Percentiles rank a stretch among this genome's conserved stretches.
Evolutionary conservation across 2,113 vertebrate genomes (phyloP).

Genomic region (Lycocorax pyrrhopterus): DNA sequence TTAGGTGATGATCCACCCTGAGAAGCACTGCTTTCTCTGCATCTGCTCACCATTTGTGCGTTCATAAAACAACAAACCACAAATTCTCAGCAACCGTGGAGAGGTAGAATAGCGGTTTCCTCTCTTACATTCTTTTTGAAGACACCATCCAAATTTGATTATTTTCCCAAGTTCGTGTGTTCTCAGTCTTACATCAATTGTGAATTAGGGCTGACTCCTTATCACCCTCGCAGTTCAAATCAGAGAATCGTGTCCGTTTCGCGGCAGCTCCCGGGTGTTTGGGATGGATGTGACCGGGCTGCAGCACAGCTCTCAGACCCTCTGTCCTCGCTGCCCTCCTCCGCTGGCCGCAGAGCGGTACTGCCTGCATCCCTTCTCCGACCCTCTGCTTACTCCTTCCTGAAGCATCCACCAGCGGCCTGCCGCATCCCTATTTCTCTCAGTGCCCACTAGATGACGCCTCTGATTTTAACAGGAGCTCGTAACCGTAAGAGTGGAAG

Average conservation of each 20-base stretch:
- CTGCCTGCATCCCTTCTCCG: background rate
- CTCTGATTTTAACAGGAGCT: slow-evolving; percentile 57
- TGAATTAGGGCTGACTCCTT: background rate
- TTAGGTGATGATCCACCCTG: background rate
- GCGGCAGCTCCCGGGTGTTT: background rate
- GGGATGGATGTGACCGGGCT: background rate
- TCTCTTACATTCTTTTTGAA: background rate
- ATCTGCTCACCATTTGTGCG: background rate
- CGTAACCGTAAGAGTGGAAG: fast-evolving
- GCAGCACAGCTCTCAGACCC: background rate
- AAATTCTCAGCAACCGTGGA: background rate
- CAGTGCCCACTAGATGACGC: slow-evolving; percentile 70
- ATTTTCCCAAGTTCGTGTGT: fast-evolving
- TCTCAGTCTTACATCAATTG: background rate
- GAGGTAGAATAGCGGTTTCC: background rate
- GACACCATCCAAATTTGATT: too few relatives aligned
- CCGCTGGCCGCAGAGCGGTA: background rate
- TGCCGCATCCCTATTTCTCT: background rate
- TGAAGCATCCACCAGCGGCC: fast-evolving
- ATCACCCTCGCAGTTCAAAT: background rate
- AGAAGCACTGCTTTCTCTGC: background rate
- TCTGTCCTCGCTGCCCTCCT: background rate
- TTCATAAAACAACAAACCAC: background rate
- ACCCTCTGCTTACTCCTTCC: fast-evolving
- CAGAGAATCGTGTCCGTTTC: background rate